These are phyloP conservation scores for Anguilla marmorata DNA, from an alignment of 2,797 vertebrate species.

Conservation along the genomic window DNA sequence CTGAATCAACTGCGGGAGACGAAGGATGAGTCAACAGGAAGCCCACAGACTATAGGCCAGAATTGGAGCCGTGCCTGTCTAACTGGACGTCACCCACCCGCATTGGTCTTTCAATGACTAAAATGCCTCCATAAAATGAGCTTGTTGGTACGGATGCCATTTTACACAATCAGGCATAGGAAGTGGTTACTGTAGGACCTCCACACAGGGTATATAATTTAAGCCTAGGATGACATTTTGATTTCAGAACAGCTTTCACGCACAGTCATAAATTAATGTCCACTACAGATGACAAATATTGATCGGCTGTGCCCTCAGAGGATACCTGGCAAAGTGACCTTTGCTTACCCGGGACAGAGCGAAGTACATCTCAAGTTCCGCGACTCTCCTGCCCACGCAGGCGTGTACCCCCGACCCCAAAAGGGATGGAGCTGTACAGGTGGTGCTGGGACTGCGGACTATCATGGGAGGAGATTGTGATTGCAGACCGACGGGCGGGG, in stretches of 20 bases:
- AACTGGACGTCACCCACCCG: neutral
- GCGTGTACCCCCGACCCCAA: conserved; percentile 83
- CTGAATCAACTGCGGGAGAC: conserved; percentile 76
- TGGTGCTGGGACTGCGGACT: conserved; percentile 69
- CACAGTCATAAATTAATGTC: too few species aligned
- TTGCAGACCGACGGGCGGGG: too few species aligned
- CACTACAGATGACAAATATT: neutral
- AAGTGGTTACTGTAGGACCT: too few species aligned
- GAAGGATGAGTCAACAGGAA: neutral
- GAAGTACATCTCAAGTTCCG: conserved; percentile 91
- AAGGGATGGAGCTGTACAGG: conserved; percentile 89
- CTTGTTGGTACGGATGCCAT: too few species aligned
- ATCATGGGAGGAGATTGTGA: too few species aligned
- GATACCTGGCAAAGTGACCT: neutral
- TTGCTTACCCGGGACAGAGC: conserved; percentile 80
- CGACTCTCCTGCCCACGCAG: conserved; percentile 86
- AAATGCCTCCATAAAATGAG: too few species aligned
- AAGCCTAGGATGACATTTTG: too few species aligned
- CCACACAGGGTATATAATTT: too few species aligned
- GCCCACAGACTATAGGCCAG: neutral
- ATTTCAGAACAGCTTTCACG: too few species aligned
- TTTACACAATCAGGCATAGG: too few species aligned
- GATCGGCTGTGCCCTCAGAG: neutral
- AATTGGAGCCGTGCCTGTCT: neutral
- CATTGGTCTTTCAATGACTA: too few species aligned